Evolutionary conservation across 2,113 vertebrate species (phyloP).

Genomic region (Strigops habroptila): DNA sequence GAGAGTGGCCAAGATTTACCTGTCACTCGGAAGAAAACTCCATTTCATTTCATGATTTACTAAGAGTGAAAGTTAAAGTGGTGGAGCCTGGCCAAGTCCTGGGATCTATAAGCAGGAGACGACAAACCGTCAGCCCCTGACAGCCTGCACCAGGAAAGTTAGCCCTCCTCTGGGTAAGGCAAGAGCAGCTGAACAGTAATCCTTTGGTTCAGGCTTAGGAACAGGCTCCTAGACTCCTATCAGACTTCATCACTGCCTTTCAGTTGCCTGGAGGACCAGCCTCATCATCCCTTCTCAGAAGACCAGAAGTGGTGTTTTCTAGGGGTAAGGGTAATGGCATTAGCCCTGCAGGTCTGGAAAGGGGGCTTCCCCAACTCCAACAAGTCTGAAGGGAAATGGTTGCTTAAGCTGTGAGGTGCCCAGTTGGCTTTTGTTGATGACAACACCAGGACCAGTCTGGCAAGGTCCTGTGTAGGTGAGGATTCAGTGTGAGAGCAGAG

Average conservation of each 20-base stretch:
- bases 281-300: neutral
- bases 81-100: neutral
- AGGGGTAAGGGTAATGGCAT: neutral
- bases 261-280: neutral
- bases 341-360: neutral
- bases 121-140: neutral
- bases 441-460: neutral
- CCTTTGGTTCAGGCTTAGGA: neutral
- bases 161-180: neutral
- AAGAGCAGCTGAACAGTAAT: neutral
- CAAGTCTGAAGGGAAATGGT: neutral
- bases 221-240: neutral
- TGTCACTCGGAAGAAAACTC: slow-evolving; percentile 78
- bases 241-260: neutral
- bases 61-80: slow-evolving; percentile 62
- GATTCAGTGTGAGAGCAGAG: neutral
- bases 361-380: neutral
- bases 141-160: neutral
- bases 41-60: slow-evolving; percentile 73
- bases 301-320: neutral
- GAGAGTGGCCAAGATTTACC: slow-evolving; percentile 72
- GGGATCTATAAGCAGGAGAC: neutral
- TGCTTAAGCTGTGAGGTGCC: neutral
- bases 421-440: neutral
- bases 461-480: neutral